Conservation (phyloP, 1,140 invertebrate species). For the Drosophila parvula region DNA sequence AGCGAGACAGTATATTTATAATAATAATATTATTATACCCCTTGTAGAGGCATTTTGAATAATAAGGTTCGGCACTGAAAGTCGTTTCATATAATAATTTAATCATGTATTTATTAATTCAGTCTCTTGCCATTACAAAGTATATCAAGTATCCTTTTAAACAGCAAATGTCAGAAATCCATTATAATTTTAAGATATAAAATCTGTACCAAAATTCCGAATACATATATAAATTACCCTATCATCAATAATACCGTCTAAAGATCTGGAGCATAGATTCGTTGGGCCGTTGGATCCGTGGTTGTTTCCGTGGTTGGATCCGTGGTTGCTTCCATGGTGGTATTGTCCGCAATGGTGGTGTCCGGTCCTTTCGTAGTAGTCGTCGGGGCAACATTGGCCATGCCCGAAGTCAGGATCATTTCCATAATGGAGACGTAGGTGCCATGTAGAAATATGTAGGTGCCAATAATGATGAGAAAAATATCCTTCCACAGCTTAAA, state of each 20-base stretch:
- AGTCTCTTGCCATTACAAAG: background rate
- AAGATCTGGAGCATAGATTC: background rate
- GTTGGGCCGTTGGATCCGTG: background rate
- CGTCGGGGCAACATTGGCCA: no score
- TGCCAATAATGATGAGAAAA: constrained; percentile 15
- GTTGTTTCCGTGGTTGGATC: background rate
- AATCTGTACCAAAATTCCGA: background rate
- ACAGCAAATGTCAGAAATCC: background rate
- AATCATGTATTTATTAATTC: no score
- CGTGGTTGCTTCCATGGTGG: background rate
- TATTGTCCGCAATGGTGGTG: background rate
- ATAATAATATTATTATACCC: no score
- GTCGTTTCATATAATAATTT: no score
- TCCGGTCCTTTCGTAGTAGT: no score
- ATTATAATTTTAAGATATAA: background rate
- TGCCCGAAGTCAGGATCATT: constrained; percentile 1
- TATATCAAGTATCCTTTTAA: background rate
- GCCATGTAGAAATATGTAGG: constrained; percentile 10
- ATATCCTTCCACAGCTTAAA: constrained; percentile 57
- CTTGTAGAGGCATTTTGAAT: no score
- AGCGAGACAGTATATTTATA: no score
- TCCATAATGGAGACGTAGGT: background rate
- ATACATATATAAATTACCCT: background rate
- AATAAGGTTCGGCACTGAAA: no score
- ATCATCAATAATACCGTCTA: background rate